Conservation (phyloP, 2,888 invertebrate genomes). For the Perdita meconis region DNA sequence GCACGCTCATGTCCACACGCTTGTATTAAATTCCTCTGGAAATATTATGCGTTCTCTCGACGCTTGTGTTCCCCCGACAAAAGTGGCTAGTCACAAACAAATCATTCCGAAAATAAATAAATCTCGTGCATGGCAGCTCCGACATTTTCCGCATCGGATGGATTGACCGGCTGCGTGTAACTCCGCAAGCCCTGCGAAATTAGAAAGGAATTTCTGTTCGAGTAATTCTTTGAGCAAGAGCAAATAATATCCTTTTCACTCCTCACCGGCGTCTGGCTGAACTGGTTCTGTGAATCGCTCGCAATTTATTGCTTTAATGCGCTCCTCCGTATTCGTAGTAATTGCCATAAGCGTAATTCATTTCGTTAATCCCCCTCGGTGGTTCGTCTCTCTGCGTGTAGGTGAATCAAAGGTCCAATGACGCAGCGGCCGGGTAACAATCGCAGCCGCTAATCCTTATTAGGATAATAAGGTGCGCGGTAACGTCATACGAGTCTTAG, state of each 20-base stretch:
- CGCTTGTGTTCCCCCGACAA: no score
- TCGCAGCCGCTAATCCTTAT: slow-evolving; percentile 41
- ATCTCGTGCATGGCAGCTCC: neutral
- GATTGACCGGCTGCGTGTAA: no score
- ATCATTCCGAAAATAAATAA: no score
- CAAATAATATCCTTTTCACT: slow-evolving; percentile 2
- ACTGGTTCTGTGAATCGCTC: neutral
- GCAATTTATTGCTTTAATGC: slow-evolving; percentile 7
- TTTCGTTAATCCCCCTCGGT: neutral
- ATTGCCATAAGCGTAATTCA: slow-evolving; percentile 12
- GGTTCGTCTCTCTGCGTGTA: neutral
- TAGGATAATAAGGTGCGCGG: slow-evolving; percentile 46
- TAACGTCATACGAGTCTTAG: slow-evolving; percentile 47
- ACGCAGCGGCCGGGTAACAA: slow-evolving; percentile 9
- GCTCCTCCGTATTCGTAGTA: neutral
- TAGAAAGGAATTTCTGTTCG: neutral
- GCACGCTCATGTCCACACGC: no score
- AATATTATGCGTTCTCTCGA: no score
- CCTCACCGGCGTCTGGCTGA: neutral
- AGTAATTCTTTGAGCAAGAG: neutral
- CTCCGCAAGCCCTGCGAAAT: neutral
- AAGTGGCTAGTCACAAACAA: no score
- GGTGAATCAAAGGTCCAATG: slow-evolving; percentile 20
- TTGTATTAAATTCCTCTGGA: no score
- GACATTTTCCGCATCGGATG: neutral